phyloP scores from a whole-genome alignment of 2,888 invertebrate genomes.

The Tinea pellionella region DNA sequence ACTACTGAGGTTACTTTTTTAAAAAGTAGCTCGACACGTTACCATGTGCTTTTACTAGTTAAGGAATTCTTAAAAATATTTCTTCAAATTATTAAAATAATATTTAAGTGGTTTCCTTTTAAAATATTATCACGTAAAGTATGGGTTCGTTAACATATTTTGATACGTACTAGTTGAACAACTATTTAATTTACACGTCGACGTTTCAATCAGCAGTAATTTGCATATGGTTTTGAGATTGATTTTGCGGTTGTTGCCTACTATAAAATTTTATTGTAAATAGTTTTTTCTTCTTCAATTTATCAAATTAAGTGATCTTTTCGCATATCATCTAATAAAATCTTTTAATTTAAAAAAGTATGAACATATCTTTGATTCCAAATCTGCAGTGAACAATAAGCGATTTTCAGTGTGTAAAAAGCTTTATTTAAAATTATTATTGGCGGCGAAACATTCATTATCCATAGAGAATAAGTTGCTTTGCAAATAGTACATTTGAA shows the following conservation, averaged over 20 bases:
- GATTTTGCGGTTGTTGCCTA: not conserved
- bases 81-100: too few species aligned
- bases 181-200: not conserved
- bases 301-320: too few species aligned
- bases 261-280: too few species aligned
- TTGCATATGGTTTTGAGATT: not conserved
- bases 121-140: too few species aligned
- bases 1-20: too few species aligned
- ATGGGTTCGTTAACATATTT: not conserved
- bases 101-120: too few species aligned
- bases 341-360: too few species aligned
- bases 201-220: not conserved
- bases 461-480: slow-evolving; percentile 26
- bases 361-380: not conserved
- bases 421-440: slow-evolving; percentile 18
- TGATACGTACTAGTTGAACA: not conserved
- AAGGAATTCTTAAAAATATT: too few species aligned
- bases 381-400: not conserved
- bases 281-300: too few species aligned
- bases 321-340: too few species aligned
- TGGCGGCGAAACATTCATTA: slow-evolving; percentile 25
- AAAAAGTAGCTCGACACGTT: too few species aligned
- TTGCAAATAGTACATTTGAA: slow-evolving; percentile 31
- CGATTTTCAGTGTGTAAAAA: not conserved
- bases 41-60: too few species aligned